Base-by-base conservation (phyloP, 2,888 invertebrate species). In the Caenorhabditis wallacei region DNA sequence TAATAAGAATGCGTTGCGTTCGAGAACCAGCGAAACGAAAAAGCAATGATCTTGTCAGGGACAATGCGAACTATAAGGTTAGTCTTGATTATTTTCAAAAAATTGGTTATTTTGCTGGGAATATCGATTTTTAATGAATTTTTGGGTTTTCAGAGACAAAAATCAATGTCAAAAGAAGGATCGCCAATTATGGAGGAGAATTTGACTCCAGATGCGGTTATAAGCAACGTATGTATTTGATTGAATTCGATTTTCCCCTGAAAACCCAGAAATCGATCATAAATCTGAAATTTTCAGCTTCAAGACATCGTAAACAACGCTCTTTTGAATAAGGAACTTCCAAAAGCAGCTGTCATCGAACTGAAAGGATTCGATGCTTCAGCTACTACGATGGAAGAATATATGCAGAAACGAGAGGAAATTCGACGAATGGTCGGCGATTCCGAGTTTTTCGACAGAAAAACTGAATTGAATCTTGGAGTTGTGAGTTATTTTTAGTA, bases 381-480 rank as follows among this genome's bases (percentile, higher is more conserved):
- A 48, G 71, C 64, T 13, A 22, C 72, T 1, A 54, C 72, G 20
- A 59, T 78, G 43, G 85, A 85, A 26, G 86, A 86, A 46, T 86
- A 84, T 43, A 64, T 78, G 48, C 72, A 70, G 40, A 81, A 80
- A 40, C 70, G 85, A 16, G 86, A 86, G 26, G 71, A 80, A 30
- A 69, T 85, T 54, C 81, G 82, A 3, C 37, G 71, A 46, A 48
- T 82, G 71, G 71, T 80, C 37, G 59, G 75, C 24, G 71, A 84
- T 53, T 75, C 86, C 0, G 82, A 80, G 26, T 72, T 74, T 61
- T 86, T 84, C 64, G 86, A 86, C 59, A 75, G 80, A 48, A 84
- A 80, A 56, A 85, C 84, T 2, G 84, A 82, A 16, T 54, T 86
- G 13, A 85, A 85, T 61, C 35, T 81, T 10, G 75, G 63, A 46